A percentile compares a stretch with the other conserved stretches of the same genome.
Evolutionary conservation across 2,113 vertebrate genomes (phyloP).

Genomic region (Barbus barbus): DNA sequence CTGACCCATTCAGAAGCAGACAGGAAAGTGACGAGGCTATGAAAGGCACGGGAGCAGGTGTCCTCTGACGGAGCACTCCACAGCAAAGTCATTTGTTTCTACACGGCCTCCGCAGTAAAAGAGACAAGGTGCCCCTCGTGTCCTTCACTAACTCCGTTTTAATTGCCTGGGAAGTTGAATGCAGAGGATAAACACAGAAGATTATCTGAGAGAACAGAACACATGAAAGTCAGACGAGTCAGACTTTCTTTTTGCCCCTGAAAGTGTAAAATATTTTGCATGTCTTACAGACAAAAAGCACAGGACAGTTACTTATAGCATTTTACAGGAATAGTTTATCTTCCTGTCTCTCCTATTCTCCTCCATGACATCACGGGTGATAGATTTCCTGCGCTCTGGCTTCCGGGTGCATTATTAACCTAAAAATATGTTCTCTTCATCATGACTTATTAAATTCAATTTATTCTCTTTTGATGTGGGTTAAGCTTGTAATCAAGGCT

Average conservation of each 20-base stretch:
- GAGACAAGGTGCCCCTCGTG: constrained; percentile 46
- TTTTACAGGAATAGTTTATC: constrained; percentile 26
- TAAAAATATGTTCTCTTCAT: constrained; percentile 47
- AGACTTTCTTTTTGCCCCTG: neutral
- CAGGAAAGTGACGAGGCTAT: constrained; percentile 25
- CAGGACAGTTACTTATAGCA: constrained; percentile 1
- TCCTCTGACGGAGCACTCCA: constrained; percentile 30
- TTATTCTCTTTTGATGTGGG: constrained; percentile 73
- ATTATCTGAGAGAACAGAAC: neutral
- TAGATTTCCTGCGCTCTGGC: constrained; percentile 40
- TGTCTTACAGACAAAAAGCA: neutral
- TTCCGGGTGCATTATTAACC: constrained; percentile 47
- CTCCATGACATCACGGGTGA: constrained; percentile 23
- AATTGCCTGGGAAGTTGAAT: constrained; percentile 37
- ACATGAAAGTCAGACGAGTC: neutral
- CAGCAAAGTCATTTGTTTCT: constrained; percentile 47
- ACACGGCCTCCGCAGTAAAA: constrained; percentile 33
- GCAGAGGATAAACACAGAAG: neutral
- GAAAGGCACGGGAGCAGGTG: constrained; percentile 37
- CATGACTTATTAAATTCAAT: constrained; percentile 59
- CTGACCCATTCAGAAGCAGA: constrained; percentile 36
- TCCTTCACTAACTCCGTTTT: constrained; percentile 27
- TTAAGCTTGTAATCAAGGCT: constrained; percentile 61
- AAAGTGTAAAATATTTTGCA: constrained; percentile 2
- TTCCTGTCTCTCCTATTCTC: constrained; percentile 6